A percentile compares a stretch with the other conserved stretches of the same genome.
phyloP scores from a whole-genome alignment of 2,113 vertebrate species.

The Ochotona princeps region DNA sequence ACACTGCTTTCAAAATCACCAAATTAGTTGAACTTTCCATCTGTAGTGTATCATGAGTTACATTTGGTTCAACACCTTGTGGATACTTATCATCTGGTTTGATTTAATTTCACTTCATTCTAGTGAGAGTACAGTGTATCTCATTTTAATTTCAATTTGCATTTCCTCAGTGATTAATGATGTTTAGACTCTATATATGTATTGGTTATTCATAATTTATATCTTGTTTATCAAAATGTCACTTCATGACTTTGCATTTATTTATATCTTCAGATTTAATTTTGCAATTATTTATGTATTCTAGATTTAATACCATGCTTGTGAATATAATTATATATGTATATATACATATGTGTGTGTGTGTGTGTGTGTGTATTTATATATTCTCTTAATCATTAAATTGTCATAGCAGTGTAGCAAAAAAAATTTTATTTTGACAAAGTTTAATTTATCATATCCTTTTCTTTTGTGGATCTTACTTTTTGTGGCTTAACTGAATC shows the following conservation, averaged over 20 bases:
- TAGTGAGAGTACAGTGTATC: background rate
- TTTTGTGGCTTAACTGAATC: background rate
- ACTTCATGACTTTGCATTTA: background rate
- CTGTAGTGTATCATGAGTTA: background rate
- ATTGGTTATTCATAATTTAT: background rate
- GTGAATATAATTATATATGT: background rate
- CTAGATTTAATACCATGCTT: background rate
- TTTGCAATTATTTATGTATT: background rate
- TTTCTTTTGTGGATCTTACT: background rate
- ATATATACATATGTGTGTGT: background rate
- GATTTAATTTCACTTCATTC: background rate
- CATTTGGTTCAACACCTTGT: background rate
- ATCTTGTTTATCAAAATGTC: background rate
- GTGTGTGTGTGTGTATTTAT: too few species aligned
- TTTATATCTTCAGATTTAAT: background rate
- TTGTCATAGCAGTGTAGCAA: background rate
- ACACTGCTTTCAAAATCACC: background rate
- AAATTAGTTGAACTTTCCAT: background rate
- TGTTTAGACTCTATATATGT: background rate
- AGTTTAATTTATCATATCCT: background rate
- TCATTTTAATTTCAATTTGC: slow-evolving; percentile 15
- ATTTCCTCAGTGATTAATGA: background rate
- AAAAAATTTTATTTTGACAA: background rate
- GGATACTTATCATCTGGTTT: background rate
- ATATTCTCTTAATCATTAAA: background rate